Evolutionary conservation across 1,140 invertebrate species (phyloP).

Genomic region (Mactra quadrangularis): DNA sequence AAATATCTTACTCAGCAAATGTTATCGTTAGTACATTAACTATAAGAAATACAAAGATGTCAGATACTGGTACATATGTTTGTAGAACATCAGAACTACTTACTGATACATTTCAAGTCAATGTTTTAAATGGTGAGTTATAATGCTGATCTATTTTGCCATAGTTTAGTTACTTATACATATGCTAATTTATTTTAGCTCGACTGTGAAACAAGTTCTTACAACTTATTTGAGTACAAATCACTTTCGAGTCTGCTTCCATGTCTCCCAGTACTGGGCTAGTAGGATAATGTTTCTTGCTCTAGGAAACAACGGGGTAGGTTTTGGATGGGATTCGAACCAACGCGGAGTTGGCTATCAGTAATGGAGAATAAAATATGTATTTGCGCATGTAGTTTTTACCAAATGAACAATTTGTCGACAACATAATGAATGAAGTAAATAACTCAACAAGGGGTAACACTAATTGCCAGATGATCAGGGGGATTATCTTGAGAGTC

Average conservation of each 20-base stretch:
- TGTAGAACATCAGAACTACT: slow-evolving; percentile 57
- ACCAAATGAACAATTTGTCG: not conserved
- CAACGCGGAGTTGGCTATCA: not conserved
- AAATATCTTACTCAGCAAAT: slow-evolving; percentile 35
- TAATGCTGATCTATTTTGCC: not conserved
- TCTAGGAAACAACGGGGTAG: too few species aligned
- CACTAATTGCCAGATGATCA: too few species aligned
- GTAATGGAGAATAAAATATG: not conserved
- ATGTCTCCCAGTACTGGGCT: too few species aligned
- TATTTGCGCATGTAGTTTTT: not conserved
- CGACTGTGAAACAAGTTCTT: too few species aligned
- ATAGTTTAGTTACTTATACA: not conserved
- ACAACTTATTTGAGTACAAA: too few species aligned
- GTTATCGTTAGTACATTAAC: slow-evolving; percentile 54
- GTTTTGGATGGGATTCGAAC: too few species aligned
- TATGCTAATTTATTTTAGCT: not conserved
- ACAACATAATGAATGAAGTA: not conserved
- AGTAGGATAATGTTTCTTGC: too few species aligned
- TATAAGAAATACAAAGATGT: slow-evolving; percentile 55
- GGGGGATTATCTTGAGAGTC: too few species aligned
- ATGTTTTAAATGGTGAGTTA: slow-evolving; percentile 66
- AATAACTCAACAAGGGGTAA: not conserved
- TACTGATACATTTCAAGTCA: slow-evolving; percentile 57
- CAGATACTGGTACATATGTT: slow-evolving; percentile 61
- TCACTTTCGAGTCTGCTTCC: too few species aligned